Percentiles rank a stretch among this genome's conserved stretches.
These are phyloP conservation scores for Hololepta plana DNA, from an alignment of 2,888 invertebrate species.

Conservation along the genomic window DNA sequence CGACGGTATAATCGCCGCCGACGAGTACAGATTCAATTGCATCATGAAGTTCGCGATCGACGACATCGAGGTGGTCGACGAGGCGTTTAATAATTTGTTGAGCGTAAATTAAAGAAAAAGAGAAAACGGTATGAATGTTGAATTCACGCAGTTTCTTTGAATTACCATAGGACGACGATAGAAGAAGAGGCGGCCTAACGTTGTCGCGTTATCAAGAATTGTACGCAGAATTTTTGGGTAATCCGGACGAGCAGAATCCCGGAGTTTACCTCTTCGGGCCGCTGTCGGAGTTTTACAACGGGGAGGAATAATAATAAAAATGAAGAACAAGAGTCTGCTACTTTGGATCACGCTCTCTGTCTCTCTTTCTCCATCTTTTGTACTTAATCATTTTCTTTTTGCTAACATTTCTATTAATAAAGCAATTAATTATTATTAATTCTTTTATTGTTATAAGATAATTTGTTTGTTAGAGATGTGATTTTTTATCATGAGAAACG, in stretches of 20 bases:
- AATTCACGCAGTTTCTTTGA: background rate
- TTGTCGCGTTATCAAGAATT: conserved; percentile 65
- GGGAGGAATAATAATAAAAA: too few relatives aligned
- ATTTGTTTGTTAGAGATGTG: too few relatives aligned
- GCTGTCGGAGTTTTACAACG: conserved; percentile 28
- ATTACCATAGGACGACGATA: conserved; percentile 59
- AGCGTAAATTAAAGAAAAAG: too few relatives aligned
- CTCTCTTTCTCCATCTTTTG: too few relatives aligned
- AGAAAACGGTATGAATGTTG: too few relatives aligned
- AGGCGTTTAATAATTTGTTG: conserved; percentile 56
- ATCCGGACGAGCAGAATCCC: conserved; percentile 50
- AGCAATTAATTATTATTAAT: too few relatives aligned
- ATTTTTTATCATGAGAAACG: too few relatives aligned
- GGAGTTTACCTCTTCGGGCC: conserved; percentile 69
- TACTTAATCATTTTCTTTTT: conserved; percentile 4
- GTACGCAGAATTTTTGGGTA: conserved; percentile 66
- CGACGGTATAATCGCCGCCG: conserved; percentile 60
- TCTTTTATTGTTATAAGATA: too few relatives aligned
- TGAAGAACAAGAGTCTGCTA: too few relatives aligned
- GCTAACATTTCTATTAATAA: too few relatives aligned
- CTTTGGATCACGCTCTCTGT: too few relatives aligned
- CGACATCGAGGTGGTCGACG: conserved; percentile 55
- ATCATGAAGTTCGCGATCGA: conserved; percentile 64
- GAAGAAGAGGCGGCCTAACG: conserved; percentile 59
- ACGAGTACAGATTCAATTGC: conserved; percentile 70